Evolutionary conservation across 2,888 invertebrate genomes (phyloP).

Genomic region (Balanococcus diminutus): DNA sequence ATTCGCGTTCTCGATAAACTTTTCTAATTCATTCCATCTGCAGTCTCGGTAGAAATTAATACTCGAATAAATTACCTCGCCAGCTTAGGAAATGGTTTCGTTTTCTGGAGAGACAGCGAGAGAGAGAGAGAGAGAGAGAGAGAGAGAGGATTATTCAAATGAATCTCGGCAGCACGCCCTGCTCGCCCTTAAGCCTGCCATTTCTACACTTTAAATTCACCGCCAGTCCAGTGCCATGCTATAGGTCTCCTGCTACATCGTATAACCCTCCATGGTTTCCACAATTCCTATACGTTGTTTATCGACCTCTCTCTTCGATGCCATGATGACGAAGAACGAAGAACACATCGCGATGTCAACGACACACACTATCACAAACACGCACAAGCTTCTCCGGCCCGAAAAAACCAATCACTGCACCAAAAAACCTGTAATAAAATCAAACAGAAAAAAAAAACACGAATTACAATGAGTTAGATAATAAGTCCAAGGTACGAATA

Average conservation of each 20-base stretch:
- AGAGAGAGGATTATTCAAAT: neutral
- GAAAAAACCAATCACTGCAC: neutral
- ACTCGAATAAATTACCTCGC: slow-evolving; percentile 25
- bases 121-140: neutral
- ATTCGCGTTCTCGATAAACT: neutral
- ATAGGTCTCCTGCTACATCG: neutral
- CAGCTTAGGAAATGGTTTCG: neutral
- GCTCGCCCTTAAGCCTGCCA: neutral
- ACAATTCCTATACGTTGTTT: slow-evolving; percentile 12
- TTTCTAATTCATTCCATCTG: neutral
- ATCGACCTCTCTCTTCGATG: neutral
- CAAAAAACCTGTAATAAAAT: slow-evolving; percentile 26
- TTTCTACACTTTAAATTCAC: neutral
- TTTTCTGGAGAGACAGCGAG: neutral
- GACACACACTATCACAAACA: neutral
- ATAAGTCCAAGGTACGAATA: neutral
- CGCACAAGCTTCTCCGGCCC: neutral
- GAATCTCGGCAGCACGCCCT: neutral
- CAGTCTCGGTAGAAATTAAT: neutral
- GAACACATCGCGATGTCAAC: neutral
- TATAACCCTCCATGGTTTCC: neutral
- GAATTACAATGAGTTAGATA: neutral
- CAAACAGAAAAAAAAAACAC: neutral
- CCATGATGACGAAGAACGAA: neutral
- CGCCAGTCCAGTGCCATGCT: neutral